Conservation (phyloP, 2,113 vertebrate species). For the Electrona antarctica region DNA sequence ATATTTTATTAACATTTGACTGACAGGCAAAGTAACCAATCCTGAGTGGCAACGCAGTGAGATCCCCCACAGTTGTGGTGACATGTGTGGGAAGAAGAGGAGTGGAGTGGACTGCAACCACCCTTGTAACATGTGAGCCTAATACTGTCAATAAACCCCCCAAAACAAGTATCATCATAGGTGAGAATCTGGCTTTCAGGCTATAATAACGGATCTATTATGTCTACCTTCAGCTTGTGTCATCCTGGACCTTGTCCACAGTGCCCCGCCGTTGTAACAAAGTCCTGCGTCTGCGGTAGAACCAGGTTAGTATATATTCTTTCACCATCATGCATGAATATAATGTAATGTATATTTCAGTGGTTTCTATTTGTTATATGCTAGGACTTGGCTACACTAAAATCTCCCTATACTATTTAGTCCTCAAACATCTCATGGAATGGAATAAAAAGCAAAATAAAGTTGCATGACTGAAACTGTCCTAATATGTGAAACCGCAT, state of each 20-base stretch:
- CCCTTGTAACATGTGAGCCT: constrained; percentile 95
- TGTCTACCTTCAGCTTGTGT: constrained; percentile 82
- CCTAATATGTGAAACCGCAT: no score
- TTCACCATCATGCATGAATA: background rate
- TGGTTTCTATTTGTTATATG: no score
- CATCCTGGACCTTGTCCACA: constrained; percentile 97
- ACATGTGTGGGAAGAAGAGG: constrained; percentile 95
- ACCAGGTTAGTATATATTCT: constrained; percentile 81
- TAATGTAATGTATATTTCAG: background rate
- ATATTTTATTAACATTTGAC: constrained; percentile 5
- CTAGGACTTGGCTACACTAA: no score
- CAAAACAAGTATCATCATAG: no score
- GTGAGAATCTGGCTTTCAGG: background rate
- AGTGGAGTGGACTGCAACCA: constrained; percentile 90
- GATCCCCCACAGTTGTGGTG: constrained; percentile 98
- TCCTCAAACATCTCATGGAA: no score
- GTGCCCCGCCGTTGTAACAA: constrained; percentile 92
- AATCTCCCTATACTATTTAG: no score
- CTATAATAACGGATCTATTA: background rate
- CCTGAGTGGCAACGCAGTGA: constrained; percentile 97
- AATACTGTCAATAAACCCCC: background rate
- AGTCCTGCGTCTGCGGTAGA: constrained; percentile 91
- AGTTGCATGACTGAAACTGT: no score
- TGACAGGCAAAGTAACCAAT: constrained; percentile 91
- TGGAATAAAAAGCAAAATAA: no score